Evolutionary conservation across 2,888 invertebrate genomes (phyloP), one percentile per base, ranked within the genome.

Genomic region (Microctonus brassicae): DNA sequence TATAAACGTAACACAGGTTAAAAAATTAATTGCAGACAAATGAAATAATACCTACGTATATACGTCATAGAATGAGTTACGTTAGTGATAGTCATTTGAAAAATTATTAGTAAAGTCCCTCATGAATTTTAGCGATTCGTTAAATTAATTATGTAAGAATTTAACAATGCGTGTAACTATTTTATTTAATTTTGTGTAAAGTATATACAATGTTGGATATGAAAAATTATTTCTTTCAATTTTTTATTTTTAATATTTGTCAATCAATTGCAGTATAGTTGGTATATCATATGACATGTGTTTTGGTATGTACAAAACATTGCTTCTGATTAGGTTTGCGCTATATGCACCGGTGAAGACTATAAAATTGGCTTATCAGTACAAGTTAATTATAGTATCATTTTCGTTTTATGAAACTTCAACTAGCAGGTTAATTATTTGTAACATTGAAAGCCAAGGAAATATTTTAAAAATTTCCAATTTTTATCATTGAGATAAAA

Each of bases 361-460:
- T 55, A 53, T 65, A 34, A 65, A 65, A 39, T 65, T 36, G 36
- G 22, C 22, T 65, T 65, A 65, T 65, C 36, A 20, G 47, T 47
- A 17, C 13, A 53, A 24, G 53, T 36, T 36, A 17, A 34, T n/a
- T 5, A 20, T 17, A 17, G 26, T 34, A 65, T 65, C 55, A 34
- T 53, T 64, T 20, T 17, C 53, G 52, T 17, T 39, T 20, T 10
- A 1, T 34, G 7, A 29, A 29, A 29, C 29, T 29, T n/a, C n/a
- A n/a, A 39, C 39, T 39, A n/a, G 39, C 11, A n/a, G 39, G n/a
- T 39, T n/a, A 39, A 3, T n/a, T n/a, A 39, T n/a, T 39, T 39
- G n/a, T 39, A n/a, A 2, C n/a, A 2, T 13, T n/a, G 5, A 29
- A 10, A 42, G 13, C 10, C 10, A 34, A 64, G 26, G 62, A 24